Base-by-base conservation (phyloP, 2,797 vertebrate genomes). In the Coregonus ussuriensis region DNA sequence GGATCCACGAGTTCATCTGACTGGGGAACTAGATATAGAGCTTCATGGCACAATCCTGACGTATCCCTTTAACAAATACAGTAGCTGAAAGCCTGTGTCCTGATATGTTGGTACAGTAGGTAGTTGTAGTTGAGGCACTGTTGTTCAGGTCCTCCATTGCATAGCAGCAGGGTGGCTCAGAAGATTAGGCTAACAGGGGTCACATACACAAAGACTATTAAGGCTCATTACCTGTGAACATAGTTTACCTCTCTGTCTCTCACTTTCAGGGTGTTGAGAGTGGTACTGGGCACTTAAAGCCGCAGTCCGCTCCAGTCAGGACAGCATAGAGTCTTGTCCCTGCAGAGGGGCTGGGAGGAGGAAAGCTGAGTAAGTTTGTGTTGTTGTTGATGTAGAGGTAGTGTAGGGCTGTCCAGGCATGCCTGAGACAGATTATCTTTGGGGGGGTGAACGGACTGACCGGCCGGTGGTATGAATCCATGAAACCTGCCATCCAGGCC, bases 401-500 rank as follows among this genome's bases (percentile, higher is more conserved):
- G 80, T 79, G 68, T 76, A 82, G 77, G 86, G 80, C 83, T 86
- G 82, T 79, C 68, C 29, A 90, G 83, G 76, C 82, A 86, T 84
- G 89, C 77, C 84, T 88, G 74, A 85, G 81, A 88, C 79, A 93
- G 88, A 90, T 92, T 87, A 92, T 92, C 87, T 83, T 90, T 89
- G 81, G 88, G 79, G 68, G 68, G 81, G 85, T 80, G 71, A 52
- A 41, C 29, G 18, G 66, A 53, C 33, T 15, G 72, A 51, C 85
- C 79, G 85, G 72, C 63, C 0, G 68, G 88, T 85, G 86, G 87
- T 85, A 87, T 82, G 76, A 93, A 91, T 84, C 89, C 85, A 89
- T 89, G 90, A 93, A 92, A 93, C 91, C 90, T 92, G 88, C 90
- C 90, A 89, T 93, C 88, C 87, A 87, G 84, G 77, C 72, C 88